Base-by-base conservation (phyloP, 2,113 vertebrate species). In the Maccullochella peelii region DNA sequence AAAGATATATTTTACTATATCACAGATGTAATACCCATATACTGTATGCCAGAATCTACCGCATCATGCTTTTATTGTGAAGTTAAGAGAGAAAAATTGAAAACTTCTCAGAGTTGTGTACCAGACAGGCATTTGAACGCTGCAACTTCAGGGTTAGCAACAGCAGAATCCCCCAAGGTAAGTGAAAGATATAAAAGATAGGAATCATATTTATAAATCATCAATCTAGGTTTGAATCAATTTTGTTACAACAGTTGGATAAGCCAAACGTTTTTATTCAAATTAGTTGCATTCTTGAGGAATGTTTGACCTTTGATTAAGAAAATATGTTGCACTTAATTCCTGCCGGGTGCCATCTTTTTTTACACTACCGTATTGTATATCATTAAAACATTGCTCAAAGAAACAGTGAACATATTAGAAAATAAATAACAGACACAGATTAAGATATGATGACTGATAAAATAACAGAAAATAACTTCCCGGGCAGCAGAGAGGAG, bases 381-480 rank as follows among this genome's bases (percentile, higher is more conserved):
- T 15, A 30, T 9, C 27, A 25, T 67, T 42, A 10, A 79, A 85
- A 65, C 23, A 38, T 30, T 55, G 18, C 30, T 9, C 8, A 65
- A 57, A 65, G 49, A 61, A 33, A 40, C 21, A 1, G 3, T 1
- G 23, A 77, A 47, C 20, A 54, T 21, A 8, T n/a, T 11, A 21
- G 16, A 2, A 49, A 69, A 70, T 33, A n/a, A 47, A 14, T 40
- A 57, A 47, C 4, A 47, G 18, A 20, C 38, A 11, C 21, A 21
- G 25, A 68, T 58, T 23, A 40, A 68, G 9, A 54, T 52, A 10
- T 58, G 23, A 25, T 59, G 36, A 38, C 36, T 23, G 33, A 67
- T 74, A 0, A 67, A 79, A 82, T 2, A 44, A 49, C 21, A 55
- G 77, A 62, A 57, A 68, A 77, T 57, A 0, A 33, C 58, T 62